Percentiles rank a stretch among this genome's conserved stretches.
Evolutionary conservation across 2,113 vertebrate species (phyloP).

Genomic region (Mystacornis crossleyi): DNA sequence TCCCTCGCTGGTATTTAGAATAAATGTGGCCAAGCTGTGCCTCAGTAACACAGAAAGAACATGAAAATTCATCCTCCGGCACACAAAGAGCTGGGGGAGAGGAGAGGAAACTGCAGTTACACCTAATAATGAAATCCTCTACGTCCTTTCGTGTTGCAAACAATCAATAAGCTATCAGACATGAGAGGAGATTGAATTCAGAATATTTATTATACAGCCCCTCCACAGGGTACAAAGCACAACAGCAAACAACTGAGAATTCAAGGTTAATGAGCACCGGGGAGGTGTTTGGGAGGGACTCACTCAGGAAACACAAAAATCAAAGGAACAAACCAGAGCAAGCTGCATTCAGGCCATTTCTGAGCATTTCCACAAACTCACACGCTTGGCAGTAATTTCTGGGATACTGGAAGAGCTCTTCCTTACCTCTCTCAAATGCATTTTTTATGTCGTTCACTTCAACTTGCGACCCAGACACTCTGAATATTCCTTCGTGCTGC

Average conservation of each 20-base stretch:
- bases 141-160: background rate
- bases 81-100: background rate
- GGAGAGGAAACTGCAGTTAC: background rate
- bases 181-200: background rate
- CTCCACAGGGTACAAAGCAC: background rate
- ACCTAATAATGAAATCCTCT: background rate
- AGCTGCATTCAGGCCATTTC: background rate
- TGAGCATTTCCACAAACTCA: background rate
- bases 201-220: background rate
- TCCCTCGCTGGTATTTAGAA: background rate
- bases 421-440: constrained; percentile 95
- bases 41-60: background rate
- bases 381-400: background rate
- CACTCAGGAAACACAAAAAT: background rate
- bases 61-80: background rate
- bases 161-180: constrained; percentile 17
- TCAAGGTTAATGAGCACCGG: background rate
- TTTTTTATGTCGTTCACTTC: constrained; percentile 99
- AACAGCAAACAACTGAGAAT: background rate
- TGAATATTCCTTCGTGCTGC: constrained; percentile 96
- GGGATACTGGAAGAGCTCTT: background rate
- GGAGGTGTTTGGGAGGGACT: background rate
- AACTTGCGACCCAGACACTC: constrained; percentile 96
- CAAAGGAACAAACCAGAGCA: background rate
- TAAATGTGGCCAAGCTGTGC: background rate